Base-by-base conservation (phyloP, 2,888 invertebrate genomes). In the Lomographa bimaculata region DNA sequence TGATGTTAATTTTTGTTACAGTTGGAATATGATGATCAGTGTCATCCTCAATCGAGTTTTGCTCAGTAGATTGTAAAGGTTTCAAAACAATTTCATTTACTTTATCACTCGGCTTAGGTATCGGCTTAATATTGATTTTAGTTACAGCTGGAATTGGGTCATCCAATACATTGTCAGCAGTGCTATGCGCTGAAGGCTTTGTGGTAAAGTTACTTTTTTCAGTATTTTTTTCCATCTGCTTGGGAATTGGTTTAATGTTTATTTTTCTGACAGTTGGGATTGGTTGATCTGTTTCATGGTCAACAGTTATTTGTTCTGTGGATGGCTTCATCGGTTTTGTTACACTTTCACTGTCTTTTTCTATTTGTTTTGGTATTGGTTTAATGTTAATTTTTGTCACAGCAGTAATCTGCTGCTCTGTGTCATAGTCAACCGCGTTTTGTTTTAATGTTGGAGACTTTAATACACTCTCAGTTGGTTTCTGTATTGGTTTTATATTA, bases 201-300 rank as follows among this genome's bases (percentile, higher is more conserved):
- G 2, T 14, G 2, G 14, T 3, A 14, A 4, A 2, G 4, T 14
- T 14, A 14, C 2, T 14, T 14, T 14, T 14, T 17, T 17, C 24
- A 14, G 12, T 24, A 11, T 26, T 53, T 26, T 62, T 67, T 46
- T 70, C 69, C 30, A 60, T 30, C 39, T 71, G 75, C 54, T 70
- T 81, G 33, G 55, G 66, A 57, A 90, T 79, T 58, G 79, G 89
- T 66, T 85, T 91, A n/a, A 83, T 84, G 37, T 76, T 77, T 39
- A 81, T 46, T 63, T 79, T 80, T 25, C 73, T 70, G 16, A 79
- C 51, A 65, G 64, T 70, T 53, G 80, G 55, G 59, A 78, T 50
- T 61, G 69, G 57, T 52, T 78, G 46, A 4, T 32, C 23, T n/a
- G 25, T 16, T 7, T 26, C 26, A 54, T 61, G 48, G 58, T 46